These are phyloP conservation scores for Alectoris magna DNA, from an alignment of 2,797 vertebrate species.

Conservation along the genomic window DNA sequence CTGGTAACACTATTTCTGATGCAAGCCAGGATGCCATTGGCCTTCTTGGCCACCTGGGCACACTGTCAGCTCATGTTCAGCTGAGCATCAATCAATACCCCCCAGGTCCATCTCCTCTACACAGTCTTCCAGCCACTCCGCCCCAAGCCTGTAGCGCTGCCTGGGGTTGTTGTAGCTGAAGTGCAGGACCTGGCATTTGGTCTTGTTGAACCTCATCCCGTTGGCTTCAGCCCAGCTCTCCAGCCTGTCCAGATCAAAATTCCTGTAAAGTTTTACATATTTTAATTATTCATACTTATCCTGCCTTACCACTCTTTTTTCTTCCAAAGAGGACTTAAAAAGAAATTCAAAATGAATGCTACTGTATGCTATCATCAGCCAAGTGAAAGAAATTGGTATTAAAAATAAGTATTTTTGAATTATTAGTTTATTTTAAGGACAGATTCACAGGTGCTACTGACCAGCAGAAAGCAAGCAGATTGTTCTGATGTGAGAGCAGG, in stretches of 20 bases:
- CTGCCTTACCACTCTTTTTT: neutral
- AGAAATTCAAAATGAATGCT: neutral
- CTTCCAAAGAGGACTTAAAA: neutral
- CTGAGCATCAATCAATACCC: too few species aligned
- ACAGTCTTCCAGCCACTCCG: too few species aligned
- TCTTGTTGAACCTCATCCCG: too few species aligned
- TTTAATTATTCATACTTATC: neutral
- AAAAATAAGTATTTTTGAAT: neutral
- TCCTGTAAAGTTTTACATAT: conserved; percentile 8
- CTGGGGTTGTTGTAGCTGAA: too few species aligned
- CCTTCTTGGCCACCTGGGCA: too few species aligned
- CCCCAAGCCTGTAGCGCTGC: too few species aligned
- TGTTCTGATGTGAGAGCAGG: neutral
- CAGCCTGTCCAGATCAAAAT: neutral
- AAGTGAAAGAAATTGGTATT: neutral
- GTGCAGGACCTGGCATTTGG: too few species aligned
- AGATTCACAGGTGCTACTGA: neutral
- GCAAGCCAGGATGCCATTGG: too few species aligned
- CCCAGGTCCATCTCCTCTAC: too few species aligned
- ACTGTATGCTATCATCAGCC: neutral
- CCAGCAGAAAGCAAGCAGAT: neutral
- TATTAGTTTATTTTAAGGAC: neutral
- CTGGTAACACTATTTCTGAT: too few species aligned
- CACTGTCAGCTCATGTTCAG: too few species aligned
- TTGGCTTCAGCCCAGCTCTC: too few species aligned